Evolutionary conservation across 2,113 vertebrate species (phyloP), one percentile per base, ranked within the genome.

Genomic region (Chamaea fasciata): DNA sequence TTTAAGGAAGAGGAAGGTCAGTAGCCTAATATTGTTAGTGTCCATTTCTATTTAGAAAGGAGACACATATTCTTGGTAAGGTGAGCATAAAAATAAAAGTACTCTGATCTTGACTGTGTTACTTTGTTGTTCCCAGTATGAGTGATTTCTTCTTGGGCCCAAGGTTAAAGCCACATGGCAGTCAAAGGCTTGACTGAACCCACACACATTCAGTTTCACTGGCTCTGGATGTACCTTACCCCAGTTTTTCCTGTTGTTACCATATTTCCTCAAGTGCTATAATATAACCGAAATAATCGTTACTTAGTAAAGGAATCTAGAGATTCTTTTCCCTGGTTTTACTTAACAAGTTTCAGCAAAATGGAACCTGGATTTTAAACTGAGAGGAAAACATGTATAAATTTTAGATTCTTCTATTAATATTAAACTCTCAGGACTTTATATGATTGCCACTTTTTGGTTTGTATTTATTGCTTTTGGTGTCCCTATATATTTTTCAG

Each of bases 401-500:
- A 92, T 75, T 92, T 89, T 52, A 91, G 65, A 75, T 91, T 87
- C 81, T 92, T 86, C 82, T 78, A 88, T 93, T 92, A 96, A 97
- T 96, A 96, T 96, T 96, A 95, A 94, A 96, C 69, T 96, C 80
- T 84, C 94, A 85, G 46, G 94, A 96, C 74, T 91, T 93, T 85
- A 71, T 27, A 71, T 94, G 77, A 94, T 94, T 94, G 78, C 84
- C 80, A 95, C 93, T 96, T 95, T 97, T 94, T 94, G 79, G 87
- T 87, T 95, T 60, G 69, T 94, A 94, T 96, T 96, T 96, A 96
- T 96, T 95, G 80, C 94, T 94, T 94, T 94, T 1, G 2, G 81
- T 96, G 69, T 95, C 91, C 81, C 89, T 94, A 88, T 95, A 96
- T 97, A 96, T 96, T 96, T 96, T 96, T 94, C 95, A 92, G 87